Evolutionary conservation across 1,140 invertebrate genomes (phyloP), one percentile per base, ranked within the genome.

Genomic region (Formica selysi): DNA sequence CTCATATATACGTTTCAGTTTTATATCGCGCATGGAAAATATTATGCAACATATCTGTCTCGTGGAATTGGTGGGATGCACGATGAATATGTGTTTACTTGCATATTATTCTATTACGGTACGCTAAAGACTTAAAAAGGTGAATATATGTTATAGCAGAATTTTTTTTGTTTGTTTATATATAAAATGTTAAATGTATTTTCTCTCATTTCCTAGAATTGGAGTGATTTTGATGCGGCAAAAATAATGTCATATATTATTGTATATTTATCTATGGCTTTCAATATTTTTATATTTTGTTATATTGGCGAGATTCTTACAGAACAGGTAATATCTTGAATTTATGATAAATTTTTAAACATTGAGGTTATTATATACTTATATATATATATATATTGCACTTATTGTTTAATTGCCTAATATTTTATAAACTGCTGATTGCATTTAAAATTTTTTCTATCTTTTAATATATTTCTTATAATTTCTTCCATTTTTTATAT

Each of bases 51-150:
- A 87, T n/a, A 86, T 92, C 51, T 93, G 90, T 74, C 73, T 93
- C 0, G 79, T 93, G 19, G 91, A 93, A 65, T 64, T 93, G 16
- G 38, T 91, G 8, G 89, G 89, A 73, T 93, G 92, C 36, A 93
- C 91, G 10, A 61, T 92, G 11, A 92, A 89, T 62, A 92, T 93
- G 48, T 93, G 92, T 57, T 80, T 92, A 57, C 64, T 93, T 13
- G 89, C 87, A n/a, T 93, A 92, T 90, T 93, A 93, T 76, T 86
- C 90, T 36, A 87, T 94, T 29, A 91, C 88, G 91, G 93, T 91
- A 90, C 76, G 89, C 85, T 89, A 54, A 76, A 76, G 16, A 70
- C 26, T 26, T 86, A 13, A 86, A 88, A 76, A 85, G 48, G 71
- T 70, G 51, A 70, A 71, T 80, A 86, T 59, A 80, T 26, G 51